phyloP scores from a whole-genome alignment of 2,113 vertebrate species.

The Aix galericulata region DNA sequence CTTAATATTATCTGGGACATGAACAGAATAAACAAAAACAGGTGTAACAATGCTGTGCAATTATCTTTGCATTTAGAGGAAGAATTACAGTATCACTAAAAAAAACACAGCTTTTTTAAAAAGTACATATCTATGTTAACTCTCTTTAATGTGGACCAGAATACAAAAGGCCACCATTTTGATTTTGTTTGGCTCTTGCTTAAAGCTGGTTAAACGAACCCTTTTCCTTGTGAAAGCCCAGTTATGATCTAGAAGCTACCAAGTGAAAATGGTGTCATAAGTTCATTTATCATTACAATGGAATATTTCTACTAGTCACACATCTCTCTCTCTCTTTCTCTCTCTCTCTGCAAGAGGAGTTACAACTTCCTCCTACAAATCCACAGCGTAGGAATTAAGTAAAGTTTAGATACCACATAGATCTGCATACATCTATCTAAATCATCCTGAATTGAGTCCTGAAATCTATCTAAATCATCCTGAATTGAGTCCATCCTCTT shows the following conservation, averaged over 20 bases:
- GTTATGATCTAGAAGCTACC: slow-evolving; percentile 37
- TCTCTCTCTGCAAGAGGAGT: not conserved
- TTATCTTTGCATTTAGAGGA: not conserved
- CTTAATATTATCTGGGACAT: not conserved
- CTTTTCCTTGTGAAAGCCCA: slow-evolving; percentile 2
- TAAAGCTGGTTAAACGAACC: not conserved
- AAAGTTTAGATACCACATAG: not conserved
- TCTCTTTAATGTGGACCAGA: not conserved
- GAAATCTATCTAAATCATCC: not conserved
- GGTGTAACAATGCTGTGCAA: not conserved
- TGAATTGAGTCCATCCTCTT: not conserved
- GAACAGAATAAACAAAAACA: not conserved
- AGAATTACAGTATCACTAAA: not conserved
- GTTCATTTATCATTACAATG: slow-evolving; percentile 11
- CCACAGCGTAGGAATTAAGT: not conserved
- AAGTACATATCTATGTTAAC: not conserved
- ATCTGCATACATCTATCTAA: not conserved
- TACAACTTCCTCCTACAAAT: not conserved
- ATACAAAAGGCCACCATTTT: not conserved
- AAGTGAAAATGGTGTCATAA: slow-evolving; percentile 37
- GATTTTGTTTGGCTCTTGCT: slow-evolving; percentile 29
- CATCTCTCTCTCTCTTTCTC: not conserved
- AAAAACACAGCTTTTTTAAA: not conserved
- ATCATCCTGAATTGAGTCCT: not conserved
- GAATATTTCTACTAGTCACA: slow-evolving; percentile 5